Base-by-base conservation (phyloP, 2,797 vertebrate genomes). In the Coluber constrictor region DNA sequence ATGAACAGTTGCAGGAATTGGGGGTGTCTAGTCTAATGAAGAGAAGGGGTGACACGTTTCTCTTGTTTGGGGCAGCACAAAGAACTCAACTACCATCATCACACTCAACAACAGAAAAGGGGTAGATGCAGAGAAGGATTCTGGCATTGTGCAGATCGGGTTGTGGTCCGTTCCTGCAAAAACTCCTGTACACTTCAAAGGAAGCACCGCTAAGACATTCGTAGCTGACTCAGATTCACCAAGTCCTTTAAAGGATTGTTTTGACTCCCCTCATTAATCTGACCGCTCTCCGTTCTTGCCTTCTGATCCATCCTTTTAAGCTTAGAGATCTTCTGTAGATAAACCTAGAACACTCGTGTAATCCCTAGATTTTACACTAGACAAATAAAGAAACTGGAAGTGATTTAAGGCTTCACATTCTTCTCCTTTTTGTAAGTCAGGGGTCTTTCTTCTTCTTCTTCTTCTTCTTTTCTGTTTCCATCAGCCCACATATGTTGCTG, bases 351-450 rank as follows among this genome's bases (percentile, higher is more conserved):
- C 95, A 96, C 92, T 89, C 9, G 1, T 94, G 86, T 87, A 90
- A 79, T 92, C 57, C 43, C 51, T 66, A 37, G n/a, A 27, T 15
- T 95, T 95, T 95, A 94, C 94, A 90, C 94, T 89, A 93, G 91
- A 90, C 92, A 93, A 93, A 91, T 70, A 94, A 95, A 96, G 94
- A 92, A n/a, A 83, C 93, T 96, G 94, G 92, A 93, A 96, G 20
- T 95, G 90, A 96, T 96, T 97, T 94, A 94, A 93, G 92, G 94
- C 92, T 89, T 54, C 90, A 59, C 90, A 74, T 94, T 95, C 93
- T 90, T 94, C 27, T 59, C 93, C 55, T 74, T 95, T 95, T 94
- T 55, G 93, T 92, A 43, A 89, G 5, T 37, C 92, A 95, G 92
- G 94, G 51, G 51, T 54, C 51, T 94, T 95, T 94, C 55, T 86